Evolutionary conservation across 2,888 invertebrate genomes (phyloP).

Genomic region (Drosophila mayaguana): DNA sequence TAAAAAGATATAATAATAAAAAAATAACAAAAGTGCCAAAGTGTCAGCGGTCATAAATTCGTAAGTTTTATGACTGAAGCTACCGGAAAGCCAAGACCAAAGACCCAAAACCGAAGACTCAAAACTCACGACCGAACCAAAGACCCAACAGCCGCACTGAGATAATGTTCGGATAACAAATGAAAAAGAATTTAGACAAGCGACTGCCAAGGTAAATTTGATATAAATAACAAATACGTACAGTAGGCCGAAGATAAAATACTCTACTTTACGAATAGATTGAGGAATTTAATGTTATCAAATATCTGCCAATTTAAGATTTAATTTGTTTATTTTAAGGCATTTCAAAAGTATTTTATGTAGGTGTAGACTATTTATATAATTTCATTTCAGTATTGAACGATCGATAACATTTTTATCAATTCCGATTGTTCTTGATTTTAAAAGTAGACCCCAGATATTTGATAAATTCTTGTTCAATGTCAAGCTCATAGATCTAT

Average conservation of each 20-base stretch:
- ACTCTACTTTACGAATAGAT: background rate
- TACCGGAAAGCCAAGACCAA: slow-evolving; percentile 69
- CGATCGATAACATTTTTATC: no score
- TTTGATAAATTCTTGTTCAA: no score
- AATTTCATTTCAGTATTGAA: no score
- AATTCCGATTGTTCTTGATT: no score
- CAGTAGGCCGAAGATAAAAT: slow-evolving; percentile 11
- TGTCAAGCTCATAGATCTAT: no score
- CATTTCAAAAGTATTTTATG: no score
- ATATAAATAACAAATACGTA: slow-evolving; percentile 26
- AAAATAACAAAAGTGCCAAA: slow-evolving; percentile 53
- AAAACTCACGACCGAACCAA: slow-evolving; percentile 26
- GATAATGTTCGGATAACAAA: slow-evolving; percentile 70
- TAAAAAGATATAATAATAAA: slow-evolving; percentile 8
- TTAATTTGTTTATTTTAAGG: background rate
- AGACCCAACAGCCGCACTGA: slow-evolving; percentile 14
- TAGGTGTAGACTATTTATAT: no score
- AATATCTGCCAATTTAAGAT: background rate
- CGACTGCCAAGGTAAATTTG: slow-evolving; percentile 56
- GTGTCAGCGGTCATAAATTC: slow-evolving; percentile 66
- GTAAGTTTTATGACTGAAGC: slow-evolving; percentile 69
- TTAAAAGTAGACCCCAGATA: no score
- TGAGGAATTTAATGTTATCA: background rate
- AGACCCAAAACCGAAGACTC: slow-evolving; percentile 19
- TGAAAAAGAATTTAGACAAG: slow-evolving; percentile 75